Evolutionary conservation across 2,113 vertebrate genomes (phyloP), one percentile per base, ranked within the genome.

Genomic region (Mesoclemmys tuberculata): DNA sequence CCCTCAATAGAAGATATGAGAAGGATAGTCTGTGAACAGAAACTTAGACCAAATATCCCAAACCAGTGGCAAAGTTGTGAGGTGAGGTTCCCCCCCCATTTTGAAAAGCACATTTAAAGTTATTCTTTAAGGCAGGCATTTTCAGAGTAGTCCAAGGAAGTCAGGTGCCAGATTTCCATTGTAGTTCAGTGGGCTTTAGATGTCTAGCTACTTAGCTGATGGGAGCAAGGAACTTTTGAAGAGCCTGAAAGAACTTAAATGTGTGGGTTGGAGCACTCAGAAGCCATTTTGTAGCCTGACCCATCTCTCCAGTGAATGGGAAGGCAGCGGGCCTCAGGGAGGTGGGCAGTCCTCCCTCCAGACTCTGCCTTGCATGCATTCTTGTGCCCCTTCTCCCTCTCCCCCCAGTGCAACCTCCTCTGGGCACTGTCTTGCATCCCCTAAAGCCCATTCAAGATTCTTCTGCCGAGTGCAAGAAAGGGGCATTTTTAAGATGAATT

Each of bases 51-150:
- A 84, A 99, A 96, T 96, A 98, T 99, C 93, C 99, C 99, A 84
- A 99, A 99, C 97, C 99, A 99, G 97, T 99, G 99, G 99, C 99
- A 99, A 97, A 99, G 99, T 98, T 99, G 99, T 93, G 99, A 99
- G 99, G 99, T 85, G 74, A 46, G 74, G 44, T 29, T 4, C 19
- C 22, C 38, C n/a, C 27, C n/a, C n/a, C 64, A n/a, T n/a, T 38
- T 68, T 38, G 38, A 22, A n/a, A 22, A 71, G n/a, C 10, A 38
- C 38, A 38, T 71, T n/a, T 71, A 71, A 71, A 71, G 38, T 5
- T 38, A 38, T 71, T 71, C 35, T 38, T 71, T 71, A 38, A 38
- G 64, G n/a, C 64, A 22, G n/a, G 19, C 19, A 71, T 71, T 71
- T 71, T 38, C n/a, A 38, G 10, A 71, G 64, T 21, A 71, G n/a